A percentile compares a stretch with the other conserved stretches of the same genome.
Evolutionary conservation across 1,140 invertebrate genomes (phyloP).

Genomic region (Propsilocerus akamusi): DNA sequence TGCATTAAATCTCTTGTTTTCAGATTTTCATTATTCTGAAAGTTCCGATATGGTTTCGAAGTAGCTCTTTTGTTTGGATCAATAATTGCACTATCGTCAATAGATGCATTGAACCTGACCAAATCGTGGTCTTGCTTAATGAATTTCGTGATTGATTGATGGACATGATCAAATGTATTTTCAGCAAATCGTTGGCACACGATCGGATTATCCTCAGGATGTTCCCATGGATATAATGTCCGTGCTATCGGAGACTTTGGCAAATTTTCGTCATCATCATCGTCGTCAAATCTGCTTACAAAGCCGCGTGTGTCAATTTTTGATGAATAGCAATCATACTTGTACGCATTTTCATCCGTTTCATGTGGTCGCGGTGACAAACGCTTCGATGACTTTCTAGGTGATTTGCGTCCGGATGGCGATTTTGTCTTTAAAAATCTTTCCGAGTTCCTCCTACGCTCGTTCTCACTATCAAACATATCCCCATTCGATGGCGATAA

Average conservation of each 20-base stretch:
- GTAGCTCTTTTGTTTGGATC: constrained; percentile 10
- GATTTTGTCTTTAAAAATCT: constrained; percentile 21
- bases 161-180: constrained; percentile 7
- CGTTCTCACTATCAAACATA: constrained; percentile 8
- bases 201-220: constrained; percentile 15
- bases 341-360: constrained; percentile 18
- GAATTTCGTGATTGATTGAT: not conserved
- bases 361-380: constrained; percentile 12
- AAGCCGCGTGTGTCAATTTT: constrained; percentile 11
- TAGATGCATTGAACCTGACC: constrained; percentile 21
- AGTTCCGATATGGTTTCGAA: constrained; percentile 13
- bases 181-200: constrained; percentile 19
- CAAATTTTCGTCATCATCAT: constrained; percentile 24
- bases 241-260: constrained; percentile 7
- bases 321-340: constrained; percentile 22
- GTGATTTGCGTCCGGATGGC: constrained; percentile 20
- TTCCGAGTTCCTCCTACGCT: constrained; percentile 7
- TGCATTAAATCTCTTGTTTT: constrained; percentile 24
- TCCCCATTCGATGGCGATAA: not conserved
- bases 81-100: constrained; percentile 18
- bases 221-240: constrained; percentile 13
- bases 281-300: constrained; percentile 9
- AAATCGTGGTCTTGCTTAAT: constrained; percentile 12
- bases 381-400: constrained; percentile 15
- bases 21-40: constrained; percentile 20